Base-by-base conservation (phyloP, 2,888 invertebrate genomes). In the Chaitophorus viminalis region DNA sequence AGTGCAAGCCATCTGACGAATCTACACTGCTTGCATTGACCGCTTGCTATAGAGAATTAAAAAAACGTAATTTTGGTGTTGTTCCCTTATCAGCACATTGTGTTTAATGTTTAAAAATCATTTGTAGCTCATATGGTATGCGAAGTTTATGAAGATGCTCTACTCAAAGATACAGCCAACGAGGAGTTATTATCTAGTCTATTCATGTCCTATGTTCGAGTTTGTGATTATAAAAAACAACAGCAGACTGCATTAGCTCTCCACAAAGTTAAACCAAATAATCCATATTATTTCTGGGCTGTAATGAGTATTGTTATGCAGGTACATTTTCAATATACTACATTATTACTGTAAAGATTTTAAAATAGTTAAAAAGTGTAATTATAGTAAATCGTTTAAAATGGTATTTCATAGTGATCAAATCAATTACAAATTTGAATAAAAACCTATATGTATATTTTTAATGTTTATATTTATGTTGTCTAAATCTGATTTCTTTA, bases 261-360 rank as follows among this genome's bases (percentile, higher is more conserved):
- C 65, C 99, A 97, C 92, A 98, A 98, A 93, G 93, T 96, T 88
- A 95, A 95, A 90, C 96, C 97, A 4, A 98, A 98, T 91, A 97
- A 97, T 91, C 98, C 98, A 0, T 99, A 99, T 91, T 98, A 98
- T 91, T 98, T 98, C 91, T 99, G 99, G 99, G 96, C 97, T 33
- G 96, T 99, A 18, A 98, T 99, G 96, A 98, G 98, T 91, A 94
- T 98, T 90, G 95, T 99, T 36, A 94, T 99, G 93, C 99, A 99
- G 94, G 97, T 96, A 90, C 90, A 90, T 90, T n/a, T 54, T 36
- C 14, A 29, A n/a, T 84, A 77, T 36, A 18, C 39, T n/a, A 82
- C 29, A 52, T 60, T 74, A 76, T 54, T 65, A 68, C 17, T 60
- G 29, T 60, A 25, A 4, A 6, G 25, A 54, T 21, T 25, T 25